Conservation (phyloP, 1,140 invertebrate genomes). For the Dendroctonus valens region DNA sequence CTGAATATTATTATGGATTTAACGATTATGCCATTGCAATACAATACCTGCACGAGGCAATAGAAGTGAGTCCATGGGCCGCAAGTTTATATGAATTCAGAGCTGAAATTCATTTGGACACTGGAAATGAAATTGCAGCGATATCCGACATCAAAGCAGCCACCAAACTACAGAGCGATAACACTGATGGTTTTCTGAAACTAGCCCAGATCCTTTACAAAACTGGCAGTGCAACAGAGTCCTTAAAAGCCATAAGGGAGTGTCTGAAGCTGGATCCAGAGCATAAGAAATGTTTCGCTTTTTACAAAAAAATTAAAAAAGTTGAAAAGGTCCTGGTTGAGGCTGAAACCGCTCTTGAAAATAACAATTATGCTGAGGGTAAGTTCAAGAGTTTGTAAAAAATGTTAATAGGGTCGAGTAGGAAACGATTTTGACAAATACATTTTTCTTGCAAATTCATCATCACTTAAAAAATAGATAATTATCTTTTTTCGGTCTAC, state of each 20-base stretch:
- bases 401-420: no score
- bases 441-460: no score
- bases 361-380: constrained; percentile 74
- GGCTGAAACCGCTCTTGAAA: constrained; percentile 68
- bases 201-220: constrained; percentile 83
- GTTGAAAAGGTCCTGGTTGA: constrained; percentile 81
- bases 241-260: constrained; percentile 90
- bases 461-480: no score
- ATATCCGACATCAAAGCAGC: constrained; percentile 88
- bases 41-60: constrained; percentile 65
- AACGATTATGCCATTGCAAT: constrained; percentile 71
- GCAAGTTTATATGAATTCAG: constrained; percentile 78
- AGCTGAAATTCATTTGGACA: constrained; percentile 77
- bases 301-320: constrained; percentile 97
- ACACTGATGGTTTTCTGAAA: constrained; percentile 84
- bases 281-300: constrained; percentile 91
- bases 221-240: constrained; percentile 87
- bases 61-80: constrained; percentile 92
- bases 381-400: constrained; percentile 31
- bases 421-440: no score
- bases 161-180: constrained; percentile 88
- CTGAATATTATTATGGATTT: constrained; percentile 64
- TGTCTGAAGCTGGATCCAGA: constrained; percentile 98
- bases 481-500: no score
- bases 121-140: constrained; percentile 81